These are phyloP conservation scores for Osedax frankpressi DNA, from an alignment of 2,888 invertebrate genomes.

Conservation along the genomic window DNA sequence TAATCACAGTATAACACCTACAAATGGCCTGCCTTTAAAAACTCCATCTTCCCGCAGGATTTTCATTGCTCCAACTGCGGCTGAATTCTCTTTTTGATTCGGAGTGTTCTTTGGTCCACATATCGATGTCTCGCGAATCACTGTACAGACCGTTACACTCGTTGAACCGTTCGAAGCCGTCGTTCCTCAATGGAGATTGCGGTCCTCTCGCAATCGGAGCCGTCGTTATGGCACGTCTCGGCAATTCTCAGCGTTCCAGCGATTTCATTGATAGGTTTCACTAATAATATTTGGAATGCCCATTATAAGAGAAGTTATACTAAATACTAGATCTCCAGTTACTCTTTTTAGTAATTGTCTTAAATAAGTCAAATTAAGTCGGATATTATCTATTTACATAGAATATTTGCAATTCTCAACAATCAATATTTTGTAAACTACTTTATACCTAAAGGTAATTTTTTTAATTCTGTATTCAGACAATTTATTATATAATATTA, in stretches of 20 bases:
- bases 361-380: no score
- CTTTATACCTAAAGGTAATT: no score
- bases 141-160: constrained; percentile 37
- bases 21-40: not conserved
- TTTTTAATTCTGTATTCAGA: no score
- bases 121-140: constrained; percentile 17
- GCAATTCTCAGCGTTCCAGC: constrained; percentile 48
- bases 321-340: no score
- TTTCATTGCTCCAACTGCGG: constrained; percentile 57
- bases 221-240: constrained; percentile 53
- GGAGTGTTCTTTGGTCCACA: constrained; percentile 11
- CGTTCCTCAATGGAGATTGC: constrained; percentile 59
- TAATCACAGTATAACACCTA: no score
- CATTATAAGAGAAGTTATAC: no score
- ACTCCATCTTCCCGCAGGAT: constrained; percentile 42
- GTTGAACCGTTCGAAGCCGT: constrained; percentile 50
- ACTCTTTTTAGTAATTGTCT: no score
- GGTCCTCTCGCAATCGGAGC: constrained; percentile 58
- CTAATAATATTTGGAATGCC: not conserved
- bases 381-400: no score
- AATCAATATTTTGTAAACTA: no score
- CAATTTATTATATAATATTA: no score
- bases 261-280: constrained; percentile 27
- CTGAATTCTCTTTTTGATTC: constrained; percentile 34
- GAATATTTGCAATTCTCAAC: no score